Conservation (phyloP, 2,888 invertebrate genomes). For the Epinotia demarniana region DNA sequence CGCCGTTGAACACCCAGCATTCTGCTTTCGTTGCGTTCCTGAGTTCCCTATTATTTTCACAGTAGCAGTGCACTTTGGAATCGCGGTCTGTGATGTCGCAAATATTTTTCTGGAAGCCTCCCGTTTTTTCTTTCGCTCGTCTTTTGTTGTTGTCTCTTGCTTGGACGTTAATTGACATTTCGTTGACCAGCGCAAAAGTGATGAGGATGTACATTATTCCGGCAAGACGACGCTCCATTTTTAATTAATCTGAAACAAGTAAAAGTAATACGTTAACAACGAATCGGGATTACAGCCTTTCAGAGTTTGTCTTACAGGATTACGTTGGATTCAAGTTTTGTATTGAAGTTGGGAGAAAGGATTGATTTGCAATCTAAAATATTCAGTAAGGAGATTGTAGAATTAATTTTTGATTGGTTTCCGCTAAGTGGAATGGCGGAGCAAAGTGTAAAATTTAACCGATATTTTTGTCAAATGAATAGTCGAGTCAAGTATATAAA, state of each 20-base stretch:
- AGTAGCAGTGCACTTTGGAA: constrained; percentile 88
- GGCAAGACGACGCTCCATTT: constrained; percentile 75
- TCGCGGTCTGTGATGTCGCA: constrained; percentile 84
- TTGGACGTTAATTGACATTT: constrained; percentile 79
- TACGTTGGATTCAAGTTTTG: constrained; percentile 47
- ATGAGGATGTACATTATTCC: constrained; percentile 75
- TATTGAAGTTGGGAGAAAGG: constrained; percentile 41
- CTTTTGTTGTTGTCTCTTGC: constrained; percentile 77
- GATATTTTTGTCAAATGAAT: neutral
- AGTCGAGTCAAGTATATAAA: too few species aligned
- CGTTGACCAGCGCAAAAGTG: constrained; percentile 76
- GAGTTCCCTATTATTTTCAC: constrained; percentile 83
- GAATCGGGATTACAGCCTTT: constrained; percentile 48
- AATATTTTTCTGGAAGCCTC: constrained; percentile 82
- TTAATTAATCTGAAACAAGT: constrained; percentile 77
- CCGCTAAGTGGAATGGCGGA: neutral
- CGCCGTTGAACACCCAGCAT: constrained; percentile 90
- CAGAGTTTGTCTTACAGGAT: constrained; percentile 49
- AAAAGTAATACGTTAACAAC: constrained; percentile 55
- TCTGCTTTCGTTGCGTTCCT: constrained; percentile 88
- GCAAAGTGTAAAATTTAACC: neutral
- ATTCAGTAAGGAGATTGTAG: constrained; percentile 27
- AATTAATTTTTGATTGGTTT: constrained; percentile 19
- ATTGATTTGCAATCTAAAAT: constrained; percentile 39
- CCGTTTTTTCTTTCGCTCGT: constrained; percentile 76